phyloP scores from a whole-genome alignment of 1,140 invertebrate genomes.

The Sesamia nonagrioides region DNA sequence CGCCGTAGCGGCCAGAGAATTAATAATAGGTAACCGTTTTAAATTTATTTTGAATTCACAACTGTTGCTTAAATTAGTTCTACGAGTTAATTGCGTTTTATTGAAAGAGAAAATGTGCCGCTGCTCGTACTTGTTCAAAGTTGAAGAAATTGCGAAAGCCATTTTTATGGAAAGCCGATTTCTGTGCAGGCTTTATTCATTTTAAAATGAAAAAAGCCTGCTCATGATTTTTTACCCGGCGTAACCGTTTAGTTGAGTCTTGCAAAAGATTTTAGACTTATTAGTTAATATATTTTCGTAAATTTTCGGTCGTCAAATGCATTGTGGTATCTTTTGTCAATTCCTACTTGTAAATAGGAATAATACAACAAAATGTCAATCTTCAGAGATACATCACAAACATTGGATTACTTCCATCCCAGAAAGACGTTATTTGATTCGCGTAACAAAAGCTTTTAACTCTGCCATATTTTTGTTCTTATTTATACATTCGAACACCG shows the following conservation, averaged over 20 bases:
- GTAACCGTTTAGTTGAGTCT: neutral
- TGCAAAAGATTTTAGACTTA: neutral
- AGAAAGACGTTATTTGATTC: neutral
- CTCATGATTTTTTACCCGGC: neutral
- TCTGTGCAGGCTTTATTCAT: neutral
- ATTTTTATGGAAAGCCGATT: neutral
- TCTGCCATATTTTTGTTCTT: neutral
- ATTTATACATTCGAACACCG: neutral
- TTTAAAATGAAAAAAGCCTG: no score
- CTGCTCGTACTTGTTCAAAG: neutral
- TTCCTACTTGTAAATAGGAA: neutral
- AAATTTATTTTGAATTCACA: slow-evolving; percentile 22
- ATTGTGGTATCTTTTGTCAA: no score
- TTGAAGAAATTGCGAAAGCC: neutral
- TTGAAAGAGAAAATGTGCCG: neutral
- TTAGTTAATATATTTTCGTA: no score
- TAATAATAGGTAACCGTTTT: neutral
- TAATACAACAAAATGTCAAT: neutral
- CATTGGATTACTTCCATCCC: neutral
- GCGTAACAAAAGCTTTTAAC: slow-evolving; percentile 2
- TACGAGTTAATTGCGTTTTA: slow-evolving; percentile 15
- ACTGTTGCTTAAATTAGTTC: slow-evolving; percentile 9
- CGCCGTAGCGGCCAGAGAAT: neutral
- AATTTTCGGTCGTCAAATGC: no score
- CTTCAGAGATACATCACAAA: neutral